These are phyloP conservation scores for Lagenorhynchus albirostris DNA, from an alignment of 2,113 vertebrate genomes.

Conservation along the genomic window DNA sequence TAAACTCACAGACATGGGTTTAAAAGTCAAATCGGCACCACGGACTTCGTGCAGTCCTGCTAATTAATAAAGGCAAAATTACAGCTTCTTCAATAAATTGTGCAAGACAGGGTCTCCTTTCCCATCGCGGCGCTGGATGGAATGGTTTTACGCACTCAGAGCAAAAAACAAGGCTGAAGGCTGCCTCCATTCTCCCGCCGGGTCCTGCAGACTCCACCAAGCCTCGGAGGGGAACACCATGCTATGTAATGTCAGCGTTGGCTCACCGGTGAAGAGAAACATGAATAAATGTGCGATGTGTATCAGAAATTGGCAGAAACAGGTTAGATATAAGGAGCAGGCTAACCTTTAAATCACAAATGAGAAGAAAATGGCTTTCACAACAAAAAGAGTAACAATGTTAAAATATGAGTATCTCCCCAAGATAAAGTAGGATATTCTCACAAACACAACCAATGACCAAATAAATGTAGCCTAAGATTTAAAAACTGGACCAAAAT, in stretches of 20 bases:
- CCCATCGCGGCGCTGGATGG: accelerated
- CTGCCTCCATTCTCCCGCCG: accelerated
- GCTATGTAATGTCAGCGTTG: background rate
- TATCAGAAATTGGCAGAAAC: background rate
- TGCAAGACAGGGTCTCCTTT: background rate
- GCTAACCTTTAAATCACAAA: background rate
- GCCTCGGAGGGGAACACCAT: background rate
- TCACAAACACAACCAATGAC: background rate
- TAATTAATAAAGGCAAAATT: background rate
- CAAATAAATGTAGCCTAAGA: background rate
- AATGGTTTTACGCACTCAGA: background rate
- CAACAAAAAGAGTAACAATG: background rate
- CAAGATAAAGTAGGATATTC: background rate
- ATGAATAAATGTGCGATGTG: background rate
- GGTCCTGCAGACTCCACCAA: background rate
- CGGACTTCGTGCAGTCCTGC: accelerated
- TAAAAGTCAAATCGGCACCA: background rate
- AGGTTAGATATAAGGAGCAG: too few species aligned
- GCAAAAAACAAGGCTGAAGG: too few species aligned
- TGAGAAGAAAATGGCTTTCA: background rate
- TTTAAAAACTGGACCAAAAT: background rate
- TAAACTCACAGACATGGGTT: accelerated
- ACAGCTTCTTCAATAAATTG: background rate
- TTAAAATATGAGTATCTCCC: background rate
- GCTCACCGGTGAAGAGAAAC: background rate